A percentile compares a stretch with the other conserved stretches of the same genome.
phyloP scores from a whole-genome alignment of 2,113 vertebrate species.

The Dicentrarchus labrax region DNA sequence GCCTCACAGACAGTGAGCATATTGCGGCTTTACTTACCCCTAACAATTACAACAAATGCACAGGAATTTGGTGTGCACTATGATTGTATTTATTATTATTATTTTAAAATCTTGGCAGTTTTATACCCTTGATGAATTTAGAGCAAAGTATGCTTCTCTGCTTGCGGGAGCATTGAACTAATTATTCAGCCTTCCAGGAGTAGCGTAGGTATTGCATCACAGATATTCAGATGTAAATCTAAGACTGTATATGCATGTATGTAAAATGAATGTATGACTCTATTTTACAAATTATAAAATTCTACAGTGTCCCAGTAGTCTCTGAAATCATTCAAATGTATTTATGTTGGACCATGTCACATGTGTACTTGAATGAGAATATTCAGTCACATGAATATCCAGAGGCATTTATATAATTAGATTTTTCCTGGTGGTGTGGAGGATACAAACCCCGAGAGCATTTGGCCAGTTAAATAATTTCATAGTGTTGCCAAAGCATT shows the following conservation, averaged over 20 bases:
- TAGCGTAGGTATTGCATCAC: neutral
- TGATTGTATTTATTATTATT: neutral
- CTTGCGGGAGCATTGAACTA: neutral
- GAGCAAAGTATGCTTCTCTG: neutral
- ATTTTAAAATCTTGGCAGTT: neutral
- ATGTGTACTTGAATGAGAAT: constrained; percentile 2
- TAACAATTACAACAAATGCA: neutral
- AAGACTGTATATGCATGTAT: neutral
- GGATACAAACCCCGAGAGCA: neutral
- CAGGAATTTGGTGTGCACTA: neutral
- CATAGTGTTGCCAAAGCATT: constrained; percentile 16
- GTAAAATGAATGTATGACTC: neutral
- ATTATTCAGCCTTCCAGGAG: neutral
- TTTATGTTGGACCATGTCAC: constrained; percentile 15
- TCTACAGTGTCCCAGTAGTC: neutral
- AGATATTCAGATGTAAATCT: neutral
- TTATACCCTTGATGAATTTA: neutral
- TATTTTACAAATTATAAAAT: neutral
- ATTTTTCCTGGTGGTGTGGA: constrained; percentile 24
- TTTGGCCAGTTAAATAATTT: constrained; percentile 25
- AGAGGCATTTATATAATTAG: constrained; percentile 38
- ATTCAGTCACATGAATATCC: constrained; percentile 24
- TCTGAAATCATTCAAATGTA: constrained; percentile 18
- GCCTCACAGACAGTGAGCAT: neutral
- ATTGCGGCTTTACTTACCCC: neutral